Percentiles rank a stretch among this genome's conserved stretches.
Conservation (phyloP, 2,113 vertebrate species). For the Oriolus oriolus region DNA sequence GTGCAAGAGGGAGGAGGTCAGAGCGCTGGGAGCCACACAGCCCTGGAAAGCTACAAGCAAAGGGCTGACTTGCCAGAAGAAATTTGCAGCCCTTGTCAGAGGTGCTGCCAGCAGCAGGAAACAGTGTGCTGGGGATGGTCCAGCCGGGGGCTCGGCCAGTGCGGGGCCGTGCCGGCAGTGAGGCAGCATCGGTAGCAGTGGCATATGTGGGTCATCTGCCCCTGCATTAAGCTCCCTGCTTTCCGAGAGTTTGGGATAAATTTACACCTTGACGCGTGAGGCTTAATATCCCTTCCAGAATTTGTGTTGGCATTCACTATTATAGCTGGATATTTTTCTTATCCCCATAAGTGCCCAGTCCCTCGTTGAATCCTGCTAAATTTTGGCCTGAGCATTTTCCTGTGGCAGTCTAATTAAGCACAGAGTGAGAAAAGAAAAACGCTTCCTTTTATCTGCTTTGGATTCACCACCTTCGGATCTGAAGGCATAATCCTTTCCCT, state of each 20-base stretch:
- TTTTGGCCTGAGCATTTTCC: conserved; percentile 48
- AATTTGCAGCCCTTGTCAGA: not conserved
- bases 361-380: not conserved
- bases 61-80: not conserved
- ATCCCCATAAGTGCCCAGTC: not conserved
- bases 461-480: not conserved
- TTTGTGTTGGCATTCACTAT: conserved; percentile 26
- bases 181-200: not conserved
- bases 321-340: conserved; percentile 47
- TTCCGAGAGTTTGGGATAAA: not conserved
- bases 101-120: not conserved
- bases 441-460: conserved; percentile 35
- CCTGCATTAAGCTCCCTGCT: not conserved
- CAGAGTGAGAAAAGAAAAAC: not conserved
- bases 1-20: not conserved
- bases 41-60: accelerated
- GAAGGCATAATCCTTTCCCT: not conserved
- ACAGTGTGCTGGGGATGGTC: not conserved
- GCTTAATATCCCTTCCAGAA: conserved; percentile 50
- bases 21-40: not conserved
- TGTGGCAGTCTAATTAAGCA: conserved; percentile 47
- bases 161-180: accelerated
- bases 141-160: not conserved
- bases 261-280: conserved; percentile 50
- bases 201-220: not conserved